Percentiles rank a stretch among this genome's conserved stretches.
These are phyloP conservation scores for Chelmon rostratus DNA, from an alignment of 2,797 vertebrate species.

Conservation along the genomic window DNA sequence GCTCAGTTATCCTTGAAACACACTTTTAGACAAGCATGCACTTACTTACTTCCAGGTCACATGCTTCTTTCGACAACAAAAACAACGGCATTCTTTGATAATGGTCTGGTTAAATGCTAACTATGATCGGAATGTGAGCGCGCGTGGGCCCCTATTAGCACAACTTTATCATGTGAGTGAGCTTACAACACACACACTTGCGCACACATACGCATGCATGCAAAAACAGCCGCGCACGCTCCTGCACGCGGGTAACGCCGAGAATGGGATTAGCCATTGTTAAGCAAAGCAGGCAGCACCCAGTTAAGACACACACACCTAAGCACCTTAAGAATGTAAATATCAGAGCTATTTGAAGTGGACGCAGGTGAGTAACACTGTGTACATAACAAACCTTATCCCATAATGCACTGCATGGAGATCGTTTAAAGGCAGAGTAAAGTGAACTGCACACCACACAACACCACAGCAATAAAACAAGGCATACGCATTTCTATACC, in stretches of 20 bases:
- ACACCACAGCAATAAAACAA: no score
- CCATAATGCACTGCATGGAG: conserved; percentile 14
- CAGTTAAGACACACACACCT: conserved; percentile 57
- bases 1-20: conserved; percentile 37
- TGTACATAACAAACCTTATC: conserved; percentile 38
- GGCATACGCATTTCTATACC: no score
- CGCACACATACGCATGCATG: not conserved
- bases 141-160: conserved; percentile 59
- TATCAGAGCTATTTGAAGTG: conserved; percentile 67
- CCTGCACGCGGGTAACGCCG: conserved; percentile 28
- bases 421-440: not conserved
- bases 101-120: conserved; percentile 69
- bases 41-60: conserved; percentile 71
- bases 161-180: conserved; percentile 73
- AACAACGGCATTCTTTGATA: conserved; percentile 74
- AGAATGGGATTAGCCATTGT: conserved; percentile 66
- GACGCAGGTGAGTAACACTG: conserved; percentile 57
- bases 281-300: conserved; percentile 57
- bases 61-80: conserved; percentile 61
- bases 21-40: conserved; percentile 39
- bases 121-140: conserved; percentile 74
- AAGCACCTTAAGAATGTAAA: conserved; percentile 73
- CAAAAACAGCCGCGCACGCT: not conserved
- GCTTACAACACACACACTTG: conserved; percentile 55
- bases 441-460: no score